Percentiles rank a stretch among this genome's conserved stretches.
Evolutionary conservation across 1,140 invertebrate species (phyloP).

Genomic region (Drosophila littoralis): DNA sequence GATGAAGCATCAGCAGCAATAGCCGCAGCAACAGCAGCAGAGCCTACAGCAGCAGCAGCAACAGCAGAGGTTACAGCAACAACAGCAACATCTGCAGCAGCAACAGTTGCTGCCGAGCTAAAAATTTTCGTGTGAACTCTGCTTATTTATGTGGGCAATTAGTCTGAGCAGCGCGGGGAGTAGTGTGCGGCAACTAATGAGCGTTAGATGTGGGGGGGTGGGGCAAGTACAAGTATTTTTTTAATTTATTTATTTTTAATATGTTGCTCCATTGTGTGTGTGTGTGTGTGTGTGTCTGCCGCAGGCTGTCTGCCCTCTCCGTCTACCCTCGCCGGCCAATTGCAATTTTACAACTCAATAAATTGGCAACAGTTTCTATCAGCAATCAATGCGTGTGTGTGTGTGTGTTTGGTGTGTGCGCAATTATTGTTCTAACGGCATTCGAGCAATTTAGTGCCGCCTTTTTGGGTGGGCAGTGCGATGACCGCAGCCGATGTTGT

Average conservation of each 20-base stretch:
- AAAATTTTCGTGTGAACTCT: slow-evolving; percentile 54
- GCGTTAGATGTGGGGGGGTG: slow-evolving; percentile 3
- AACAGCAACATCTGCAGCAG: too few species aligned
- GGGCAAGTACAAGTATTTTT: slow-evolving; percentile 15
- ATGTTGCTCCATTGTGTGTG: slow-evolving; percentile 24
- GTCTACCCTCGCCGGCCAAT: slow-evolving; percentile 25
- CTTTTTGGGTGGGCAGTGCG: slow-evolving; percentile 81
- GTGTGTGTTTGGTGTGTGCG: slow-evolving; percentile 61
- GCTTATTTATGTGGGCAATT: slow-evolving; percentile 62
- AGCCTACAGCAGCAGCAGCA: background rate
- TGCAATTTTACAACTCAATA: slow-evolving; percentile 78
- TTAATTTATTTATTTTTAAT: slow-evolving; percentile 82
- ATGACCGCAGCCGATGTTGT: slow-evolving; percentile 55
- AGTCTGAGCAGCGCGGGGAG: slow-evolving; percentile 24
- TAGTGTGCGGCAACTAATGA: slow-evolving; percentile 36
- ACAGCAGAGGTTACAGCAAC: too few species aligned
- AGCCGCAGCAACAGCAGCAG: too few species aligned
- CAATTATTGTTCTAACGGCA: slow-evolving; percentile 83
- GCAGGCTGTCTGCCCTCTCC: background rate
- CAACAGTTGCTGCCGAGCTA: background rate
- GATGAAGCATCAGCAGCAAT: background rate
- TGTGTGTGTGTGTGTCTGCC: background rate
- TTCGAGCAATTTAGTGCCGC: slow-evolving; percentile 80
- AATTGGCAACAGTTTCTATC: slow-evolving; percentile 72
- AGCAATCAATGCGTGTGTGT: slow-evolving; percentile 49